Evolutionary conservation across 2,113 vertebrate genomes (phyloP).

Genomic region (Anarhynchus alexandrinus): DNA sequence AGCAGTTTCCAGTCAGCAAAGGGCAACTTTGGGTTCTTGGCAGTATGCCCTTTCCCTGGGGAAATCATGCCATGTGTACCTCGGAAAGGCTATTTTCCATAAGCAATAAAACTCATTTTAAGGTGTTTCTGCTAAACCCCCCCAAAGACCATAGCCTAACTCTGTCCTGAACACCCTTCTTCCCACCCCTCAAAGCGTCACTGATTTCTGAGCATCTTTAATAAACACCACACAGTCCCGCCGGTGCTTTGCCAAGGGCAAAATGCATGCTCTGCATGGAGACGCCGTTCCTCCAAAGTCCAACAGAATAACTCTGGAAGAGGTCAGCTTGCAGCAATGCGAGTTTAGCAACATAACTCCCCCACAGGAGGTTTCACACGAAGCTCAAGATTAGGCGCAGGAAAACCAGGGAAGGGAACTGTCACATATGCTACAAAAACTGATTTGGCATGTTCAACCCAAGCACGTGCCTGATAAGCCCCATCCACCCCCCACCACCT

Average conservation of each 20-base stretch:
- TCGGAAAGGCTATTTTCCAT: background rate
- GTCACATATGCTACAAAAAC: background rate
- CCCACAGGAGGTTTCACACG: fast-evolving
- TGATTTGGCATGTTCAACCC: background rate
- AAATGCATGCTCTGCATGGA: background rate
- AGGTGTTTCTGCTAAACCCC: background rate
- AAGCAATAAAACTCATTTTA: background rate
- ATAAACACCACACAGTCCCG: background rate
- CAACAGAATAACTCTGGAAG: background rate
- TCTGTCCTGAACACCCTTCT: background rate
- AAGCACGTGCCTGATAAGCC: background rate
- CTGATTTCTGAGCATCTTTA: background rate
- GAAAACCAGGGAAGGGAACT: background rate
- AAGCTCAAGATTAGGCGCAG: background rate
- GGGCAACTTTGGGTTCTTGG: background rate
- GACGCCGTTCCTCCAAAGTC: background rate
- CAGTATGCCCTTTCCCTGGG: background rate
- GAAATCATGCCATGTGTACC: background rate
- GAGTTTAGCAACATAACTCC: background rate
- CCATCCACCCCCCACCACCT: background rate
- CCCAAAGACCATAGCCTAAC: background rate
- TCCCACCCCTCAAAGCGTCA: background rate
- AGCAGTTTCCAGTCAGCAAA: background rate
- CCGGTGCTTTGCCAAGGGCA: background rate
- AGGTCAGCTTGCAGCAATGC: background rate